Evolutionary conservation across 2,797 vertebrate genomes (phyloP), one percentile per base, ranked within the genome.

Genomic region (Spea hammondii): DNA sequence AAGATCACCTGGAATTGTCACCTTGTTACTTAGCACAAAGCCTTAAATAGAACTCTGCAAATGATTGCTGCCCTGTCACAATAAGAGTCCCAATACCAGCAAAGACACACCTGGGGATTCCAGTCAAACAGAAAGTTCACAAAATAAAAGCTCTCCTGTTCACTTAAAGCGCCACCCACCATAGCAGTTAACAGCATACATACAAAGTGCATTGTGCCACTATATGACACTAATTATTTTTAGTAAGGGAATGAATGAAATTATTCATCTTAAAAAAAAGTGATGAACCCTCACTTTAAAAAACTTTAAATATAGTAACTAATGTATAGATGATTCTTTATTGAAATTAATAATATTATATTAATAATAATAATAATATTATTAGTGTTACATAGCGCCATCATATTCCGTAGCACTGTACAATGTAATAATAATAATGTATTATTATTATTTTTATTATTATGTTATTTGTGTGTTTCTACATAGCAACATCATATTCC

Each of bases 71-170:
- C 51, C 77, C 6, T 77, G 68, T 72, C 79, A 81, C 49, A 81
- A 48, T 77, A 77, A 81, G 14, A 81, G 79, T 81, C 74, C 64
- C 55, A 9, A 13, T 59, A 8, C 62, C 53, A 11, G 54, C 73
- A 71, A 46, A 66, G 11, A 76, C 73, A 80, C 79, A 80, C 79
- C 79, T 80, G 70, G 79, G 73, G 51, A 67, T 53, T 72, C 55
- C 50, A 55, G 49, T 44, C 45, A 11, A 7, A 11, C 13, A 45
- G 11, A 51, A 13, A 32, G 32, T 5, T 53, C 44, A 64, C 70
- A 82, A 65, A 82, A 74, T 82, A 73, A 82, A 64, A 82, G 79
- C 14, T 17, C 44, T 55, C 44, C 64, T 17, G 17, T 64, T 55
- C 64, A n/a, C 53, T 47, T 44, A 67, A 64, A 54, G 54, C 55